These are phyloP conservation scores for Ophiothrix spiculata DNA, from an alignment of 35 echinoderm and acorn worm species.

Conservation along the genomic window DNA sequence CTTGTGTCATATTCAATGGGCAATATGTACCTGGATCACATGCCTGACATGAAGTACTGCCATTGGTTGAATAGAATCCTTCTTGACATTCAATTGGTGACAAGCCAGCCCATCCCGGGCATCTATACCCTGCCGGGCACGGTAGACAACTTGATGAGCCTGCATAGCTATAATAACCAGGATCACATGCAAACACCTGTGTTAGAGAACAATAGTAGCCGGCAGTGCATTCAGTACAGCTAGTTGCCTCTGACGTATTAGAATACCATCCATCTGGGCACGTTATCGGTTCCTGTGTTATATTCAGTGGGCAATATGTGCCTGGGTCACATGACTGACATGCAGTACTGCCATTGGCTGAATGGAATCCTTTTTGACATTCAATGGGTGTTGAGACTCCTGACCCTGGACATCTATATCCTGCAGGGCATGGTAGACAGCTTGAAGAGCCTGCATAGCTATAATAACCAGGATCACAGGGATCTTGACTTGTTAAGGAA, in stretches of 20 bases:
- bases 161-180: constrained; percentile 70
- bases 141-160: constrained; percentile 44
- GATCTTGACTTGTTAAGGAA: constrained; percentile 2
- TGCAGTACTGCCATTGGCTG: constrained; percentile 43
- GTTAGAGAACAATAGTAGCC: constrained; percentile 68
- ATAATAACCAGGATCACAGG: constrained; percentile 74
- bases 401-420: constrained; percentile 51
- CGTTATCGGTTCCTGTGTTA: constrained; percentile 31
- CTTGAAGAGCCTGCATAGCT: constrained; percentile 61
- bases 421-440: constrained; percentile 68
- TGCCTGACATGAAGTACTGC: constrained; percentile 53
- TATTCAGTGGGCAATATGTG: constrained; percentile 62
- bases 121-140: constrained; percentile 77
- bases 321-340: constrained; percentile 59
- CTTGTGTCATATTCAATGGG: constrained; percentile 27
- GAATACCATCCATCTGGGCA: constrained; percentile 61
- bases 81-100: constrained; percentile 28
- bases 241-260: constrained; percentile 15
- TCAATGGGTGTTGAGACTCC: constrained; percentile 29
- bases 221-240: constrained; percentile 48
- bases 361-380: constrained; percentile 68
- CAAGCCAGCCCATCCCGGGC: constrained; percentile 19
- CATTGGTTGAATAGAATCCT: constrained; percentile 69
- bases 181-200: constrained; percentile 37
- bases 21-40: constrained; percentile 73